These are phyloP conservation scores for Egretta garzetta DNA, from an alignment of 2,113 vertebrate genomes.

Conservation along the genomic window DNA sequence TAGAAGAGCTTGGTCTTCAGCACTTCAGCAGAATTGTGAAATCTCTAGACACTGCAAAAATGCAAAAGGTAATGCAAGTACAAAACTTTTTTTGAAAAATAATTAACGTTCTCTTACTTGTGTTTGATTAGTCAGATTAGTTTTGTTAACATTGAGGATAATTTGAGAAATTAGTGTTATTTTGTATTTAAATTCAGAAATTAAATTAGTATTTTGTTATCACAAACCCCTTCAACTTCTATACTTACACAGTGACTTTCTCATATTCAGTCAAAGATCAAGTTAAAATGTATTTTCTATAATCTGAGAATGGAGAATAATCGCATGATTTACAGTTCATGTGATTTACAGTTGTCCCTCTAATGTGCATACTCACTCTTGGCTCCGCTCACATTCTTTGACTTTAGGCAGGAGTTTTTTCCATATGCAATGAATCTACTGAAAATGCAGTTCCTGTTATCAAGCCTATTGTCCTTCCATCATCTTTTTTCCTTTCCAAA, in stretches of 20 bases:
- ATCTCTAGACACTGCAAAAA: conserved; percentile 81
- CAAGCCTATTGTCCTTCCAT: background rate
- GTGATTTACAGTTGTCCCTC: background rate
- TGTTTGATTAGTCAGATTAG: background rate
- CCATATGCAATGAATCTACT: background rate
- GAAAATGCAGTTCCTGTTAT: background rate
- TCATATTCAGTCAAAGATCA: background rate
- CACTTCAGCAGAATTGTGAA: conserved; percentile 82
- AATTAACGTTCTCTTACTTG: background rate
- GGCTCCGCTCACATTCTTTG: background rate
- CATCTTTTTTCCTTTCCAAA: background rate
- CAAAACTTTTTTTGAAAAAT: background rate
- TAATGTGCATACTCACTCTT: background rate
- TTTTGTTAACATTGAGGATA: background rate
- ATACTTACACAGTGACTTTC: background rate
- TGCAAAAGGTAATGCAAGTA: conserved; percentile 78
- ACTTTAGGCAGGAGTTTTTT: background rate
- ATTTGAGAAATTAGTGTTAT: background rate
- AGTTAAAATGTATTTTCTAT: background rate
- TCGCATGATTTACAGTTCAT: background rate
- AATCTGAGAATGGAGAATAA: background rate
- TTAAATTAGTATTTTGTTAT: background rate
- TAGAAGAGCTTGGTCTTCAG: conserved; percentile 84
- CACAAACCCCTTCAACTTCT: background rate
- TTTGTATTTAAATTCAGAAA: background rate